phyloP scores from a whole-genome alignment of 2,797 vertebrate species.

The Enteromius trimaculatus region DNA sequence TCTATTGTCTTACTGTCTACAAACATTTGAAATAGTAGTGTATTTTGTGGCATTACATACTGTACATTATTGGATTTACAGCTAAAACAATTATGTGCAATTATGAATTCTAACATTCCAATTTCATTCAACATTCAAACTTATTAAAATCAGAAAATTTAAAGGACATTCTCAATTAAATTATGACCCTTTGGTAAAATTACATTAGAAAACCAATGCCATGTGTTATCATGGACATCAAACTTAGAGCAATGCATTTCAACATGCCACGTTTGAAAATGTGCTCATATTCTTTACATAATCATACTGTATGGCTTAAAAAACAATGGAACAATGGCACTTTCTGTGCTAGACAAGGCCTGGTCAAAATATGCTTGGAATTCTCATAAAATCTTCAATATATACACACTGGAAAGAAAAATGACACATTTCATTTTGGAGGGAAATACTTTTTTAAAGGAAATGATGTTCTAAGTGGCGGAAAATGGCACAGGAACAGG shows the following conservation, averaged over 20 bases:
- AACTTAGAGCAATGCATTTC: not conserved
- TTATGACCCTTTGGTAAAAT: not conserved
- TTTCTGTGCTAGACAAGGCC: not conserved
- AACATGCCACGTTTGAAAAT: not conserved
- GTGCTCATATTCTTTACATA: not conserved
- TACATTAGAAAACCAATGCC: not conserved
- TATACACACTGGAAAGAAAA: not conserved
- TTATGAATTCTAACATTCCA: not conserved
- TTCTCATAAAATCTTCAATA: not conserved
- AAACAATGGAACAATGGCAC: not conserved
- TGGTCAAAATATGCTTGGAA: not conserved
- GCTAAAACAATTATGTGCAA: not conserved
- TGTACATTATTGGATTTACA: not conserved
- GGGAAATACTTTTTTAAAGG: not conserved
- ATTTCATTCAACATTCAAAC: no score
- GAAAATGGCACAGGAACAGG: slow-evolving; percentile 27
- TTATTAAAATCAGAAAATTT: no score
- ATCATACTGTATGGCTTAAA: not conserved
- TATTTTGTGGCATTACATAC: not conserved
- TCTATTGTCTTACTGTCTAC: not conserved
- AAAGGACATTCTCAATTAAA: not conserved
- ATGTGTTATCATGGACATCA: not conserved
- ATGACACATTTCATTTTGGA: not conserved
- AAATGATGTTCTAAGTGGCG: slow-evolving; percentile 8
- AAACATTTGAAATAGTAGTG: not conserved